These are phyloP conservation scores for Aurelia aurita complex sp. Pacific DNA, from an alignment of 30 jellyfish, hydroid and myxozoan species.

Conservation along the genomic window DNA sequence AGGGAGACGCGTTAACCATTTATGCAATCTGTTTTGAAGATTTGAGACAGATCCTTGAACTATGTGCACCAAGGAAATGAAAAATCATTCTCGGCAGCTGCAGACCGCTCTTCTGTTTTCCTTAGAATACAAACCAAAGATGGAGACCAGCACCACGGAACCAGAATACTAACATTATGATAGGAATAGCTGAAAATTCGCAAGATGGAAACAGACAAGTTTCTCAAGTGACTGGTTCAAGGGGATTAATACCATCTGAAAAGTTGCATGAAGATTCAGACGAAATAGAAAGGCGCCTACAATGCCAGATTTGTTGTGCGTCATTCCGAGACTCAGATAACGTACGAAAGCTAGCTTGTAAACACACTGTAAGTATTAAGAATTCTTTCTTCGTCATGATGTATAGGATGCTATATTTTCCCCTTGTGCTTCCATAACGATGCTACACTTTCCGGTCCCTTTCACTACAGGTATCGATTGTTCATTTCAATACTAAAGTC, in stretches of 20 bases:
- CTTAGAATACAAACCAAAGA: slow-evolving; percentile 57
- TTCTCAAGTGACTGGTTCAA: too few species aligned
- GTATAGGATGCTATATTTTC: background rate
- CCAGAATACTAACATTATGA: background rate
- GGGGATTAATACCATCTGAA: background rate
- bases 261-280: slow-evolving; percentile 16
- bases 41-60: too few species aligned
- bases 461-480: too few species aligned
- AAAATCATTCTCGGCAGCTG: too few species aligned
- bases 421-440: background rate
- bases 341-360: slow-evolving; percentile 52
- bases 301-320: slow-evolving; percentile 38
- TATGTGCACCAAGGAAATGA: too few species aligned
- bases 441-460: too few species aligned
- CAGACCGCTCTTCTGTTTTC: background rate
- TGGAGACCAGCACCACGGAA: slow-evolving; percentile 59
- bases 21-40: too few species aligned
- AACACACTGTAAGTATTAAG: slow-evolving; percentile 38
- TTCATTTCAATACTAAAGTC: too few species aligned
- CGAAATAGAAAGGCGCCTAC: slow-evolving; percentile 6
- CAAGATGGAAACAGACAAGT: slow-evolving; percentile 12
- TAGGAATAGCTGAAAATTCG: slow-evolving; percentile 19
- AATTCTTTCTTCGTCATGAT: background rate
- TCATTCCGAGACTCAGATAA: slow-evolving; percentile 23
- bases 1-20: too few species aligned